These are phyloP conservation scores for Campylomormyrus tamandua DNA, from an alignment of 2,113 vertebrate genomes.

Conservation along the genomic window DNA sequence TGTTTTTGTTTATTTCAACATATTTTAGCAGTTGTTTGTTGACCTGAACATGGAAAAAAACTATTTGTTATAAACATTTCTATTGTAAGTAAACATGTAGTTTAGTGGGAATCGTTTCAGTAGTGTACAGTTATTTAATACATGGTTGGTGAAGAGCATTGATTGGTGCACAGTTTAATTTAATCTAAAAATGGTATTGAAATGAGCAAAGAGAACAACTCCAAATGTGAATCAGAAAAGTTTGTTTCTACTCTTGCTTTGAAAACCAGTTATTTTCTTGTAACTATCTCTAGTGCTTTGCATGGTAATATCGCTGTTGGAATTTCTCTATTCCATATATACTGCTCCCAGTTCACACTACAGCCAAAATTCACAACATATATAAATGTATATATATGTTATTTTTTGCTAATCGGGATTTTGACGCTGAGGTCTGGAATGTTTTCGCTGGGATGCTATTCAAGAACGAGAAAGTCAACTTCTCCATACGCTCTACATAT, in stretches of 20 bases:
- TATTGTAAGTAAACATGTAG: slow-evolving; percentile 65
- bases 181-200: neutral
- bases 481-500: neutral
- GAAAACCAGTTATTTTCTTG: slow-evolving; percentile 46
- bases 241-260: slow-evolving; percentile 23
- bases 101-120: slow-evolving; percentile 67
- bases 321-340: neutral
- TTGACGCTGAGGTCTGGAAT: neutral
- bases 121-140: slow-evolving; percentile 65
- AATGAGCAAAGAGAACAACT: slow-evolving; percentile 27
- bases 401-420: neutral
- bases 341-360: neutral
- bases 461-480: neutral
- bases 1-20: slow-evolving; percentile 34
- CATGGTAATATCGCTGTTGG: slow-evolving; percentile 60
- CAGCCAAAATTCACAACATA: neutral
- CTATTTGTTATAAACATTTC: slow-evolving; percentile 59
- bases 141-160: slow-evolving; percentile 59
- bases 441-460: neutral
- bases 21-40: slow-evolving; percentile 77
- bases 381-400: neutral
- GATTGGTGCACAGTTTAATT: slow-evolving; percentile 48
- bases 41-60: slow-evolving; percentile 54
- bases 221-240: slow-evolving; percentile 35
- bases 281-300: slow-evolving; percentile 56